phyloP scores from a whole-genome alignment of 2,113 vertebrate species.

The Formicarius rufipectus region DNA sequence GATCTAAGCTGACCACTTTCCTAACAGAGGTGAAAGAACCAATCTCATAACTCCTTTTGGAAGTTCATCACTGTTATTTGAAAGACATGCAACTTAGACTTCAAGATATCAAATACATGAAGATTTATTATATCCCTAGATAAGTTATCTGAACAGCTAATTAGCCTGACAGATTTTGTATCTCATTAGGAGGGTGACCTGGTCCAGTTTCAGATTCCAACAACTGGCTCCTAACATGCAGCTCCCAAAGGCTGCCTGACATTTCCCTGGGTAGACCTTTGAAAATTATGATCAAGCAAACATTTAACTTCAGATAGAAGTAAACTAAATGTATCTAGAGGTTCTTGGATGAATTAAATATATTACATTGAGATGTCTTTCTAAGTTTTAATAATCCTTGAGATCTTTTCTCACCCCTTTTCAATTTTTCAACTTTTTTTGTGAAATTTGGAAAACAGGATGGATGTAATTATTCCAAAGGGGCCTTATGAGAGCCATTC shows the following conservation, averaged over 20 bases:
- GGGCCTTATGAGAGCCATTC: background rate
- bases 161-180: background rate
- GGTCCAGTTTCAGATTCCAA: background rate
- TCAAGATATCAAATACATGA: background rate
- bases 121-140: background rate
- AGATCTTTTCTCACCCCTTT: background rate
- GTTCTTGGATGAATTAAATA: background rate
- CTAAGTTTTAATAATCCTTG: background rate
- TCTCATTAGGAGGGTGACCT: background rate
- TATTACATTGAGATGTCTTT: background rate
- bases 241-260: background rate
- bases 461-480: background rate
- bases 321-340: background rate
- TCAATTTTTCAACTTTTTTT: background rate
- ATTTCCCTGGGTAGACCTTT: background rate
- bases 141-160: background rate
- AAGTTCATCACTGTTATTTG: background rate
- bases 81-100: background rate
- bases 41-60: background rate
- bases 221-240: background rate
- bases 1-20: background rate
- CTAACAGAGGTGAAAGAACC: background rate
- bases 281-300: background rate
- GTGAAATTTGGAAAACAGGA: background rate
- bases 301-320: background rate